phyloP scores from a whole-genome alignment of 2,113 vertebrate species.

The Tautogolabrus adspersus region DNA sequence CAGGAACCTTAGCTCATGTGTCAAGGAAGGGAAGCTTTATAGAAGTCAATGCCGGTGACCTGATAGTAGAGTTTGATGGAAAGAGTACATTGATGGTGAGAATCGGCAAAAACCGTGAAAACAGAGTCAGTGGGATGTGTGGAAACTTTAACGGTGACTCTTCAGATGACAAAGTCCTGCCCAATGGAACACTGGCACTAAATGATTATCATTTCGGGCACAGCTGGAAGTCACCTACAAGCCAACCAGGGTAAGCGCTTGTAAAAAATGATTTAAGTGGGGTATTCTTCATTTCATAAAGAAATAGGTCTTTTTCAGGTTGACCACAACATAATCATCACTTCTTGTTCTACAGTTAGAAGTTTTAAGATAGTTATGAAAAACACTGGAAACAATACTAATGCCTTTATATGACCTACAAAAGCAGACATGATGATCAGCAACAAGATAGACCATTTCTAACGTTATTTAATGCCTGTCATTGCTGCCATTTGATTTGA shows the following conservation, averaged over 20 bases:
- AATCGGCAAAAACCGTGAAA: slow-evolving; percentile 26
- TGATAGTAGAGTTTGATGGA: slow-evolving; percentile 74
- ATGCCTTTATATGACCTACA: too few species aligned
- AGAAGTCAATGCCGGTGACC: slow-evolving; percentile 46
- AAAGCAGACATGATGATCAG: too few species aligned
- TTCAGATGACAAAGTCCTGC: slow-evolving; percentile 76
- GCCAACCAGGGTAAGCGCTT: slow-evolving; percentile 65
- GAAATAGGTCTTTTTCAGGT: neutral
- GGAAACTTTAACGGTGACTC: slow-evolving; percentile 76
- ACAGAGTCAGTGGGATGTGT: slow-evolving; percentile 75
- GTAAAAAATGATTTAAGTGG: neutral
- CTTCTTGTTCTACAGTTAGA: too few species aligned
- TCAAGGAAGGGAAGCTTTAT: slow-evolving; percentile 50
- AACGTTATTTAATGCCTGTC: too few species aligned
- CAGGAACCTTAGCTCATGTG: slow-evolving; percentile 51
- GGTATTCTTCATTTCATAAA: neutral
- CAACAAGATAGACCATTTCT: too few species aligned
- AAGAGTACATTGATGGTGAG: slow-evolving; percentile 62
- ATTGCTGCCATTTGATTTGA: too few species aligned
- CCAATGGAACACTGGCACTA: slow-evolving; percentile 62
- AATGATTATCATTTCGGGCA: slow-evolving; percentile 76
- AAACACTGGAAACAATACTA: too few species aligned
- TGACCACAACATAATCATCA: too few species aligned
- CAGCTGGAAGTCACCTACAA: slow-evolving; percentile 73
- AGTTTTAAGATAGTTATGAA: too few species aligned